Evolutionary conservation across 2,113 vertebrate species (phyloP).

Genomic region (Butorides virescens): DNA sequence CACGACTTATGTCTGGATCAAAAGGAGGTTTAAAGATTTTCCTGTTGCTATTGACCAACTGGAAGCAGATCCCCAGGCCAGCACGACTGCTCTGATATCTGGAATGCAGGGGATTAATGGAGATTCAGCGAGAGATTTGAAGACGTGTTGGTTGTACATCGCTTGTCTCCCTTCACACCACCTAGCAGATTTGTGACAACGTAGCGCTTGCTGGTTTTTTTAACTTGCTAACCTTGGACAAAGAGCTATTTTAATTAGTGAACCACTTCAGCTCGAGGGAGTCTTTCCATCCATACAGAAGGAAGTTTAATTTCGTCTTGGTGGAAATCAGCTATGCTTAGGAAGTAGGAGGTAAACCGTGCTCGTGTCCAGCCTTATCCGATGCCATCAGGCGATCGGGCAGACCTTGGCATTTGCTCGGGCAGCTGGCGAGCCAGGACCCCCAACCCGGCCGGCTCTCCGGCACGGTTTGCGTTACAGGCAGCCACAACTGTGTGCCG

Average conservation of each 20-base stretch:
- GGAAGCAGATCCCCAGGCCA: neutral
- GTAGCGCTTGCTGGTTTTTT: neutral
- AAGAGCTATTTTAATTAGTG: neutral
- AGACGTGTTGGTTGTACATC: neutral
- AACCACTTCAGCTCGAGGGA: neutral
- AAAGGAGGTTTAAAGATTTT: conserved; percentile 36
- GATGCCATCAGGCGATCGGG: neutral
- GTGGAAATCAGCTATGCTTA: neutral
- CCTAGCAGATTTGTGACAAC: neutral
- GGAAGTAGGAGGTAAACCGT: neutral
- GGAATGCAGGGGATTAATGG: neutral
- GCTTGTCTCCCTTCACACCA: neutral
- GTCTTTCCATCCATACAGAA: neutral
- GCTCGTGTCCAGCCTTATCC: neutral
- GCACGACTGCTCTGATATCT: neutral
- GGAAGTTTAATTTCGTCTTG: neutral
- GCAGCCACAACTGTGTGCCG: neutral
- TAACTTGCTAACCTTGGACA: neutral
- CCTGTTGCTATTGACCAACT: neutral
- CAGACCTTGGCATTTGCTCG: neutral
- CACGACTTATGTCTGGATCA: neutral
- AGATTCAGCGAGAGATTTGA: neutral
- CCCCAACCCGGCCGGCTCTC: neutral
- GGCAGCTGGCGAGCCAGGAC: neutral
- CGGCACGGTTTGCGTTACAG: neutral